Evolutionary conservation across 2,888 invertebrate species (phyloP).

Genomic region (Brachyptera putata): DNA sequence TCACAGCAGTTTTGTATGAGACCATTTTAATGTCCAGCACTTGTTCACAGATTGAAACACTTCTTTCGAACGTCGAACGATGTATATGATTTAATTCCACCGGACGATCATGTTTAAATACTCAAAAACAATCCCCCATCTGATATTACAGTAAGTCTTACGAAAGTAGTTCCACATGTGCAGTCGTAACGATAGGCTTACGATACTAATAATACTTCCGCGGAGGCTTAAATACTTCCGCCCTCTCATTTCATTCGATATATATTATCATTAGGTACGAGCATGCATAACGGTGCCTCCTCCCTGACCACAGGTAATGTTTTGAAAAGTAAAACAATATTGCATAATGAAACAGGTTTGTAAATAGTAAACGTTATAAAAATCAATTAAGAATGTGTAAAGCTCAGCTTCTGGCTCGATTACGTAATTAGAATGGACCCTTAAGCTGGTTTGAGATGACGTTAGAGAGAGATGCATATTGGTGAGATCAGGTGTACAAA

Average conservation of each 20-base stretch:
- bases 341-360: too few species aligned
- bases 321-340: too few species aligned
- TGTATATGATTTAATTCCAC: background rate
- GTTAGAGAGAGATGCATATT: too few species aligned
- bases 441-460: too few species aligned
- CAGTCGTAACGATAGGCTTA: background rate
- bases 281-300: too few species aligned
- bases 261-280: background rate
- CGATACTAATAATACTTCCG: background rate
- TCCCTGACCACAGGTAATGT: too few species aligned
- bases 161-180: slow-evolving; percentile 18
- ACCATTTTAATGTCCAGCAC: background rate
- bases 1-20: slow-evolving; percentile 3
- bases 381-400: too few species aligned
- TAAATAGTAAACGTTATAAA: too few species aligned
- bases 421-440: too few species aligned
- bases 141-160: too few species aligned
- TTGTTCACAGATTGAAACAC: background rate
- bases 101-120: slow-evolving; percentile 1
- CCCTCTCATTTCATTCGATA: background rate
- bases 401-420: too few species aligned
- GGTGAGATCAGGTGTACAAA: too few species aligned
- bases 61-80: background rate
- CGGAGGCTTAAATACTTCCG: background rate
- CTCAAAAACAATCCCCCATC: background rate